Evolutionary conservation across 1,140 invertebrate species (phyloP), one percentile per base, ranked within the genome.

Genomic region (Brachionus rubens): DNA sequence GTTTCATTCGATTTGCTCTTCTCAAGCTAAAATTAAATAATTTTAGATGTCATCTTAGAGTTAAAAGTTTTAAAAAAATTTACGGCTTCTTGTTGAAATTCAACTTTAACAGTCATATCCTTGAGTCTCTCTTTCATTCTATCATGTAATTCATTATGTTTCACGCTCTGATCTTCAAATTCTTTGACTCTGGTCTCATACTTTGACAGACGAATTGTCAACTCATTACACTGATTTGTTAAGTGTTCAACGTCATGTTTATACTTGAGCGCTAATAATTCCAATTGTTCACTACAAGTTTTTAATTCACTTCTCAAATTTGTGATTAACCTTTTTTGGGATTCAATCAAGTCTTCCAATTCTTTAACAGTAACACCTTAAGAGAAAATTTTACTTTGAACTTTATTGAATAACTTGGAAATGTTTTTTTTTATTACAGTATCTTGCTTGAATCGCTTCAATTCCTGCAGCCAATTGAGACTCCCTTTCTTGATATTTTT

Each of bases 141-240:
- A 19, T 72, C 68, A 24, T 72, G 68, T 7, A 72, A 40, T 72
- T 72, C 68, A 41, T 48, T 72, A 24, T 72, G 68, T 72, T 54
- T 72, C 12, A 30, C 24, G 21, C 26, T 54, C 19, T 72, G 26
- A 28, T 50, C 21, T 16, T 72, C 68, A 54, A 50, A 41, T 40
- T 72, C 50, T 5, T 0, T 48, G 10, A 50, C 68, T 28, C 68
- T 21, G 5, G 30, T 24, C 2, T 19, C 43, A 21, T 50, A 72
- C 10, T 72, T 72, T 2, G 16, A 16, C 9, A 72, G 28, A 5
- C 68, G 48, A 36, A 72, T 72, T 3, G 46, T 50, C 2, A 72
- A 14, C 26, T 72, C 43, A 12, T 24, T 48, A 24, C 47, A 40
- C 4, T 72, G 7, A 50, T 48, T 72, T 0, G 12, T 72, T 19